A percentile compares a stretch with the other conserved stretches of the same genome.
phyloP scores from a whole-genome alignment of 2,797 vertebrate genomes.

The Falco concolor region DNA sequence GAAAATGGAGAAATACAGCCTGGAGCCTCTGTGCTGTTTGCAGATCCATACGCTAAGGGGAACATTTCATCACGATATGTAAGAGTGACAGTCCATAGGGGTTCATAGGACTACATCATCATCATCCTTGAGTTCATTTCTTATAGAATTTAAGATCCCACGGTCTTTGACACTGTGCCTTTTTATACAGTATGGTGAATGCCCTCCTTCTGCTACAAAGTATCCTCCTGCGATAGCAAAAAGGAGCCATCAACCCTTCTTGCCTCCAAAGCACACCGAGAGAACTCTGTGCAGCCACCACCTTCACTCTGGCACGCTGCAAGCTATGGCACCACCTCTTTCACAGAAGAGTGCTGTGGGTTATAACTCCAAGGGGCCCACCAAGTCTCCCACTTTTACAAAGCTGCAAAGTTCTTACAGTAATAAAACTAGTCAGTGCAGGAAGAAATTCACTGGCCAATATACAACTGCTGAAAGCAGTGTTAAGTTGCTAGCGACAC shows the following conservation, averaged over 20 bases:
- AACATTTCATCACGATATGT: neutral
- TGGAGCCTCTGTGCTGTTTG: neutral
- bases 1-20: neutral
- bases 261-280: neutral
- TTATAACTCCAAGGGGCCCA: neutral
- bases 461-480: neutral
- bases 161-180: neutral
- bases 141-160: neutral
- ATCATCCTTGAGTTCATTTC: neutral
- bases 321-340: neutral
- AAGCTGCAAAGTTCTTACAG: neutral
- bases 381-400: neutral
- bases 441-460: neutral
- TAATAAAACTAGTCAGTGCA: neutral
- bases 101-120: neutral
- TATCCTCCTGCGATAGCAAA: neutral
- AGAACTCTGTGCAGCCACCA: neutral
- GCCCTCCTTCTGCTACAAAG: neutral
- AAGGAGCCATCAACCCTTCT: neutral
- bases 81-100: neutral
- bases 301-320: fast-evolving
- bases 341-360: neutral
- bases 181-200: neutral
- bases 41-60: neutral
- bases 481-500: neutral